A percentile compares a stretch with the other conserved stretches of the same genome.
Evolutionary conservation across 1,140 invertebrate species (phyloP).

Genomic region (Pogonus chalceus): DNA sequence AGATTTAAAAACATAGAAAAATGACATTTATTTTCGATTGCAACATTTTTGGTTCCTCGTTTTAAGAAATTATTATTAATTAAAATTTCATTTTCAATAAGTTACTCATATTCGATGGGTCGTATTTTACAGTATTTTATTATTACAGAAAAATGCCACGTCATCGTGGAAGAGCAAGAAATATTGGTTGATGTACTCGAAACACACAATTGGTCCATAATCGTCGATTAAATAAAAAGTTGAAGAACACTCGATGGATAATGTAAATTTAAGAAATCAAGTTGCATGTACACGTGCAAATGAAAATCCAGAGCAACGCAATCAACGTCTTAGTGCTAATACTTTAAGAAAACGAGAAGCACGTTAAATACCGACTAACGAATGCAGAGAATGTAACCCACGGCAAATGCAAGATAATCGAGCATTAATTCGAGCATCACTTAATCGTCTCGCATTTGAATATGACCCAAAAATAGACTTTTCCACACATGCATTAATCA

Average conservation of each 20-base stretch:
- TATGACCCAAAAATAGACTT: neutral
- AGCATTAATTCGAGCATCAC: conserved; percentile 7
- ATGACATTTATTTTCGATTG: too few species aligned
- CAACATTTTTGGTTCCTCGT: too few species aligned
- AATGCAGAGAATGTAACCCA: conserved; percentile 1
- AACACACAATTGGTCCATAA: conserved; percentile 6
- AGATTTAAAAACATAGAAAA: too few species aligned
- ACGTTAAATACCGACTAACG: conserved; percentile 6
- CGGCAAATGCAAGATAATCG: conserved; percentile 2
- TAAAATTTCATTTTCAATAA: too few species aligned
- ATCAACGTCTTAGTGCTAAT: conserved; percentile 9
- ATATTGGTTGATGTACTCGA: too few species aligned
- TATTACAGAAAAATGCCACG: too few species aligned
- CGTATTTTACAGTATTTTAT: too few species aligned
- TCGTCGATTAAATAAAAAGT: conserved; percentile 8
- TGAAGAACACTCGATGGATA: conserved; percentile 8
- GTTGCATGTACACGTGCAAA: conserved; percentile 9
- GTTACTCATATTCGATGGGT: too few species aligned
- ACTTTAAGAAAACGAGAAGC: conserved; percentile 7
- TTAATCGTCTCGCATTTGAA: conserved; percentile 1
- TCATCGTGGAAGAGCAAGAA: too few species aligned
- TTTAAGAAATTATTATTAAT: too few species aligned
- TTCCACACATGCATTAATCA: neutral
- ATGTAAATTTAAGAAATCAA: conserved; percentile 10
- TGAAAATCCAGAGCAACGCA: too few species aligned